Percentiles rank a stretch among this genome's conserved stretches.
Evolutionary conservation across 2,113 vertebrate species (phyloP).

Genomic region (Meleagris gallopavo): DNA sequence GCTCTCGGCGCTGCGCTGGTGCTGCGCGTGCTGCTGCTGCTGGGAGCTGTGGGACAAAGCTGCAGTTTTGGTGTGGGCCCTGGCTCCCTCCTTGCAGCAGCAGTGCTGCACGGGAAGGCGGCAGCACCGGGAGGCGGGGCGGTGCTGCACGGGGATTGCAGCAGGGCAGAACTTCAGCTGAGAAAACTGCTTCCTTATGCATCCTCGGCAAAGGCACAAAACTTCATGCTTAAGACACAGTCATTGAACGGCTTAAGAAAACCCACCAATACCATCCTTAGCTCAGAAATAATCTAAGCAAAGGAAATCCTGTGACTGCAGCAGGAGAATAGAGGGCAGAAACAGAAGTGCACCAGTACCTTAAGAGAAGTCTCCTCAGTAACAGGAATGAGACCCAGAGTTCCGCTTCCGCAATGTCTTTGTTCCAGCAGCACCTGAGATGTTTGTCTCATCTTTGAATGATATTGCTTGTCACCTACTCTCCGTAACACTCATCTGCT

Average conservation of each 20-base stretch:
- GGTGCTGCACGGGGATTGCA: rapidly evolving
- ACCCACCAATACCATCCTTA: neutral
- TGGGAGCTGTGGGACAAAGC: neutral
- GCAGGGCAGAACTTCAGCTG: neutral
- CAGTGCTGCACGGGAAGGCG: rapidly evolving
- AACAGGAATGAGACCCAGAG: neutral
- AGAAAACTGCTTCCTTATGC: neutral
- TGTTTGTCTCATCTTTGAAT: neutral
- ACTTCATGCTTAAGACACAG: neutral
- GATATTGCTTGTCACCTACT: neutral
- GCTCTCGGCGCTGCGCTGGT: neutral
- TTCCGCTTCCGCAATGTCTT: neutral
- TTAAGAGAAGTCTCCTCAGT: neutral
- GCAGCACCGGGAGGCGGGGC: neutral
- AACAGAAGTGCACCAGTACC: neutral
- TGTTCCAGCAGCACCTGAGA: rapidly evolving
- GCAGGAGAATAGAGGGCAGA: neutral
- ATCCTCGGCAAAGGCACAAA: neutral
- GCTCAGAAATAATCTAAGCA: neutral
- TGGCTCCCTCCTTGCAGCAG: neutral
- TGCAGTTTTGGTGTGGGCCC: neutral
- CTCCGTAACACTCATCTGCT: neutral
- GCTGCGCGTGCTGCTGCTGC: too few relatives aligned
- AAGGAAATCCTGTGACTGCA: neutral
- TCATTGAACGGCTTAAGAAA: neutral